Percentiles rank a stretch among this genome's conserved stretches.
These are phyloP conservation scores for Pachypsylla venusta DNA, from an alignment of 1,140 invertebrate species.

Conservation along the genomic window DNA sequence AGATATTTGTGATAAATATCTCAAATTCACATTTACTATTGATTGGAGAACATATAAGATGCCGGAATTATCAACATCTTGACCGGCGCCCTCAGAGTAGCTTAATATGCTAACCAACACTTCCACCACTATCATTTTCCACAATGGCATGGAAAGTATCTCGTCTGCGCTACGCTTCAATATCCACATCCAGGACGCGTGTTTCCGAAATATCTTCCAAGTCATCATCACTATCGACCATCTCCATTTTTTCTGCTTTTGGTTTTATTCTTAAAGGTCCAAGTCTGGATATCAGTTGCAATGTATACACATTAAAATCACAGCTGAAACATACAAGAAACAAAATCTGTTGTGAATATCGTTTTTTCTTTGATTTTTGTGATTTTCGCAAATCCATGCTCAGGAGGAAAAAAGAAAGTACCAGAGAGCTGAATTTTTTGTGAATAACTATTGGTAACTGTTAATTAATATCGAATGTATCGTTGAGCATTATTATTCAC, in stretches of 20 bases:
- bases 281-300: conserved; percentile 43
- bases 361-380: not conserved
- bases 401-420: not conserved
- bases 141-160: no score
- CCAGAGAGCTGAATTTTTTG: not conserved
- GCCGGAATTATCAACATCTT: no score
- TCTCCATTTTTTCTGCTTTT: conserved; percentile 10
- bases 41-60: no score
- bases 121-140: no score
- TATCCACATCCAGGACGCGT: not conserved
- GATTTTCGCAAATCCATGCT: not conserved
- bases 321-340: conserved; percentile 41
- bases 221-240: conserved; percentile 29
- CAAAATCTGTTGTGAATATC: conserved; percentile 15
- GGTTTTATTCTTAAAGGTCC: conserved; percentile 32
- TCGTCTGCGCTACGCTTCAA: not conserved
- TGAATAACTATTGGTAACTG: not conserved
- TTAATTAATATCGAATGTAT: not conserved
- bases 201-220: conserved; percentile 10
- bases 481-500: not conserved
- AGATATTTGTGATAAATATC: no score
- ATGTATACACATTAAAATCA: conserved; percentile 65
- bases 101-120: no score
- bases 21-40: no score
- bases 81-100: no score